Conservation (phyloP, 2,113 vertebrate genomes). For the Capricornis sumatraensis region DNA sequence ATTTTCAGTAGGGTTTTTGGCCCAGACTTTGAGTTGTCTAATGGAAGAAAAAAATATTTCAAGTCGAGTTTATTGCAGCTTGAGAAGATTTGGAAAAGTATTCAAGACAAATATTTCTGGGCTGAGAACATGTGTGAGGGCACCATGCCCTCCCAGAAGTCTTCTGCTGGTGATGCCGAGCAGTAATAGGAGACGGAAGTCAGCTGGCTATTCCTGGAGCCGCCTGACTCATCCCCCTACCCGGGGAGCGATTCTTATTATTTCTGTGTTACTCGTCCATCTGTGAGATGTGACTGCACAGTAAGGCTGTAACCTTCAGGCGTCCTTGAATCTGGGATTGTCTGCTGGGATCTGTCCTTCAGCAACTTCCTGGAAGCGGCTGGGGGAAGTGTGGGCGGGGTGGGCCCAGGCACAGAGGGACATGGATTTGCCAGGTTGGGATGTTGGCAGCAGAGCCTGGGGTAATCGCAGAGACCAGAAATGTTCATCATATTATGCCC, state of each 20-base stretch:
- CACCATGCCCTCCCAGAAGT: slow-evolving; percentile 17
- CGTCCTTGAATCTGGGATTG: background rate
- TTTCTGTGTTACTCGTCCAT: background rate
- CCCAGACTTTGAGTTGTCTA: slow-evolving; percentile 23
- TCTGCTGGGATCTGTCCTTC: background rate
- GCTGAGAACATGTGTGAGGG: slow-evolving; percentile 36
- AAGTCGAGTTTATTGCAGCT: background rate
- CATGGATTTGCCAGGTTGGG: background rate
- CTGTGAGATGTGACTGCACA: background rate
- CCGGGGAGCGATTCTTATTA: background rate
- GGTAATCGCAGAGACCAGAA: background rate
- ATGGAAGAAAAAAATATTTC: background rate
- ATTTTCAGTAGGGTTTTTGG: background rate
- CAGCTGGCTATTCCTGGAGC: slow-evolving; percentile 26
- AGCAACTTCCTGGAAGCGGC: background rate
- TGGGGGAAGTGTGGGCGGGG: background rate
- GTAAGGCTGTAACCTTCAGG: background rate
- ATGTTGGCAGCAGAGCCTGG: background rate
- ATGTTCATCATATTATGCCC: background rate
- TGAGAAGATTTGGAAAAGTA: background rate
- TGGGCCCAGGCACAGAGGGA: background rate
- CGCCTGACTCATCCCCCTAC: slow-evolving; percentile 8
- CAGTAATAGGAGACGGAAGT: background rate
- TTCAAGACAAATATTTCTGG: slow-evolving; percentile 11
- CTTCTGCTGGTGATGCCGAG: background rate